Evolutionary conservation across 1,140 invertebrate species (phyloP).

Genomic region (Zaprionus tsacasi): DNA sequence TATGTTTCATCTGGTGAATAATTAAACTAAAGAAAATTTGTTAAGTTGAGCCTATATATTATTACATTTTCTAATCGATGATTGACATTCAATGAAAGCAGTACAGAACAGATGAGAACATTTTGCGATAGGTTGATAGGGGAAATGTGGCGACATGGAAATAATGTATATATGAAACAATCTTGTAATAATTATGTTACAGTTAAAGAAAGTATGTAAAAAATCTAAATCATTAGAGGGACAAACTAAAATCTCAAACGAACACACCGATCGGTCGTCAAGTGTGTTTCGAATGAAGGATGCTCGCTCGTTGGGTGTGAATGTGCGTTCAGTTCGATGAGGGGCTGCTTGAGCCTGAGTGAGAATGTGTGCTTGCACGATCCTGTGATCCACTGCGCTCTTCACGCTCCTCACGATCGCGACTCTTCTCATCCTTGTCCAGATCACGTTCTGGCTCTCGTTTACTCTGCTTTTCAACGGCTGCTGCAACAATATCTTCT

Average conservation of each 20-base stretch:
- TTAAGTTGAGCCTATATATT: constrained; percentile 75
- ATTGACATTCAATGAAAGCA: constrained; percentile 51
- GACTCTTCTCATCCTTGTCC: constrained; percentile 77
- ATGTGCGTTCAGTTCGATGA: constrained; percentile 67
- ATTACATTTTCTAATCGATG: constrained; percentile 74
- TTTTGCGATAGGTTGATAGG: background rate
- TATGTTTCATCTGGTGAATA: constrained; percentile 55
- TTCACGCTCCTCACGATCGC: constrained; percentile 57
- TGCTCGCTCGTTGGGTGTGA: background rate
- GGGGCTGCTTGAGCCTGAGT: constrained; percentile 68
- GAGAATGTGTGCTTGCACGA: constrained; percentile 57
- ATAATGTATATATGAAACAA: constrained; percentile 58
- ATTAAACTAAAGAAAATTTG: constrained; percentile 78
- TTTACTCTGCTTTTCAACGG: constrained; percentile 58
- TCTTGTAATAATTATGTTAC: constrained; percentile 75
- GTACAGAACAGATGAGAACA: constrained; percentile 37
- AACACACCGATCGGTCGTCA: constrained; percentile 14
- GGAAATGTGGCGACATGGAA: constrained; percentile 45
- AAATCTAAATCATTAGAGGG: constrained; percentile 27
- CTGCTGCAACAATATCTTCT: constrained; percentile 58
- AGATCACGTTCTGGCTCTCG: constrained; percentile 47
- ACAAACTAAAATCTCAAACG: constrained; percentile 51
- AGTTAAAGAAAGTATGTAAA: constrained; percentile 55
- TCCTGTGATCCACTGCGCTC: constrained; percentile 68
- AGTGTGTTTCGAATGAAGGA: background rate